These are phyloP conservation scores for Falco rusticolus DNA, from an alignment of 2,797 vertebrate genomes.

Conservation along the genomic window DNA sequence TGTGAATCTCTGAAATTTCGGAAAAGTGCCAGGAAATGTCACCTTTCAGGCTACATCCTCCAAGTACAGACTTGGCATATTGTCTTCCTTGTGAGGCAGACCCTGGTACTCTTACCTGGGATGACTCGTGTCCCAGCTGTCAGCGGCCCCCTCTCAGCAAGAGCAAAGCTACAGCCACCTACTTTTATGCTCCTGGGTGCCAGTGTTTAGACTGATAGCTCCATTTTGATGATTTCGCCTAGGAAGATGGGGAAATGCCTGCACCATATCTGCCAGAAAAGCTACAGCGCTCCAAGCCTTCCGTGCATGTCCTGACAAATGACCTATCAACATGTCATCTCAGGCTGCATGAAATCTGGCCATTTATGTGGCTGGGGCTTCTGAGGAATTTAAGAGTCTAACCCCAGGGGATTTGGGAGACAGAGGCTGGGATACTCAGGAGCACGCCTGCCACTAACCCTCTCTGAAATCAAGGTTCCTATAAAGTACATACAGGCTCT, in stretches of 20 bases:
- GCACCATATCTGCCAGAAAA: background rate
- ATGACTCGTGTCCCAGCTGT: background rate
- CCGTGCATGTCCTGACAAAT: background rate
- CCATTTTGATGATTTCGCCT: background rate
- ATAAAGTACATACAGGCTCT: background rate
- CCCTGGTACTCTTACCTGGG: background rate
- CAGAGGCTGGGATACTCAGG: background rate
- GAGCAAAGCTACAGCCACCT: background rate
- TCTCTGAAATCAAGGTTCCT: background rate
- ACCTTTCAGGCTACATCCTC: background rate
- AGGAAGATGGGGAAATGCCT: background rate
- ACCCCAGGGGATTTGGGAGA: background rate
- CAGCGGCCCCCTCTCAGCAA: background rate
- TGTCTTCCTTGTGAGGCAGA: background rate
- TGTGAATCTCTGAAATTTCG: background rate
- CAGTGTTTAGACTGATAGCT: background rate
- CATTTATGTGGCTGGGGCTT: background rate
- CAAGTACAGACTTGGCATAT: background rate
- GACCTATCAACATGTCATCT: background rate
- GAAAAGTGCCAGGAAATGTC: background rate
- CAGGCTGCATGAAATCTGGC: background rate
- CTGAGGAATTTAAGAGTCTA: background rate
- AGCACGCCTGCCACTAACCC: background rate
- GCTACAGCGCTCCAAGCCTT: background rate
- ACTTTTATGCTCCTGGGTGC: background rate